These are phyloP conservation scores for Limnothrissa miodon DNA, from an alignment of 2,113 vertebrate species.

Conservation along the genomic window DNA sequence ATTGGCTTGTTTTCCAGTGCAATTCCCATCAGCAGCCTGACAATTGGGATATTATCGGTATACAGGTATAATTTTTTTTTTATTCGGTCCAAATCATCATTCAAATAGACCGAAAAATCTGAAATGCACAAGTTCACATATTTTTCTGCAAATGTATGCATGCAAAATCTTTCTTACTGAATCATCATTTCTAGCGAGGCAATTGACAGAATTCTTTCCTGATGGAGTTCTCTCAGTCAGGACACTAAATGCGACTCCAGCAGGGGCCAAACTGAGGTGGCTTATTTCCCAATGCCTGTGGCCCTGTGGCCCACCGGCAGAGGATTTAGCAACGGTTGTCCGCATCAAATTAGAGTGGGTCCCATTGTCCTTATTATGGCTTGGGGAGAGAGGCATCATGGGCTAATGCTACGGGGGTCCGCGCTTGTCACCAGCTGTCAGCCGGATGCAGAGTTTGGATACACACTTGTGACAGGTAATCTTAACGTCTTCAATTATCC, in stretches of 20 bases:
- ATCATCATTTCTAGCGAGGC: too few species aligned
- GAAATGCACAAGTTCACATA: too few species aligned
- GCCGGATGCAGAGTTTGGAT: conserved; percentile 92
- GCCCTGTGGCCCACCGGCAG: conserved; percentile 72
- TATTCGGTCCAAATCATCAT: too few species aligned
- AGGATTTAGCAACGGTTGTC: conserved; percentile 87
- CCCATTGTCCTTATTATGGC: conserved; percentile 95
- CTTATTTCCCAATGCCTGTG: conserved; percentile 54
- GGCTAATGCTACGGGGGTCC: conserved; percentile 94
- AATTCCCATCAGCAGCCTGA: too few species aligned
- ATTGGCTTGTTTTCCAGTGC: too few species aligned
- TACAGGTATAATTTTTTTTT: too few species aligned
- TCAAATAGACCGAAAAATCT: too few species aligned
- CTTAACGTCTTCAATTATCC: conserved; percentile 99
- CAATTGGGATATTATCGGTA: too few species aligned
- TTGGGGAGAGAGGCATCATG: conserved; percentile 91
- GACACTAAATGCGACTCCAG: conserved; percentile 92
- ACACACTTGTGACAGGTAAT: conserved; percentile 99
- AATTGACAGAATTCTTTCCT: too few species aligned
- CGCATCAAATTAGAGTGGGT: conserved; percentile 96
- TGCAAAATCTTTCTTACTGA: too few species aligned
- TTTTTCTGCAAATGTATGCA: too few species aligned
- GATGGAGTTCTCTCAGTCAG: conserved; percentile 91
- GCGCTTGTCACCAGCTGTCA: conserved; percentile 99
- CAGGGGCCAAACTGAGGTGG: conserved; percentile 80